These are phyloP conservation scores for Prorops nasuta DNA, from an alignment of 1,140 invertebrate species.

Conservation along the genomic window DNA sequence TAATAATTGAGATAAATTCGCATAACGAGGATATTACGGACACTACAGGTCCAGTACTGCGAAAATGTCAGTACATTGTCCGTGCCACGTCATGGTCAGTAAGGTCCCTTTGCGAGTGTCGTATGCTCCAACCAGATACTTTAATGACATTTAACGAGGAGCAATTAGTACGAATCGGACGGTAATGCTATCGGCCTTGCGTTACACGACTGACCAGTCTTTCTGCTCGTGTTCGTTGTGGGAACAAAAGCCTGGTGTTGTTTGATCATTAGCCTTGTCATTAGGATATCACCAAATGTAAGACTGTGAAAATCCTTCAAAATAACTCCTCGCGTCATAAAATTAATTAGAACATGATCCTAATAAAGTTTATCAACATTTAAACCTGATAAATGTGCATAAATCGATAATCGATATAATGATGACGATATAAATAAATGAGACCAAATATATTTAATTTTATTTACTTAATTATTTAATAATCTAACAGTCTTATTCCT, in stretches of 20 bases:
- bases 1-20: constrained; percentile 15
- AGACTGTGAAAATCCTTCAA: too few relatives aligned
- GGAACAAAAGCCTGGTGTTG: constrained; percentile 27
- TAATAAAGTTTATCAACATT: too few relatives aligned
- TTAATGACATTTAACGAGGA: constrained; percentile 53
- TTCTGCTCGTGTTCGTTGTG: constrained; percentile 11
- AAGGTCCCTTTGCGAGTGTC: constrained; percentile 24
- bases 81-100: constrained; percentile 2
- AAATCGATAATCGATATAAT: too few relatives aligned
- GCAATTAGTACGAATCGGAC: constrained; percentile 48
- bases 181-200: constrained; percentile 41
- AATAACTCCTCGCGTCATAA: too few relatives aligned
- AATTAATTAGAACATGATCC: too few relatives aligned
- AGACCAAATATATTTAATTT: too few relatives aligned
- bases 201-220: constrained; percentile 28
- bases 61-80: not conserved
- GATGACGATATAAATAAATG: too few relatives aligned
- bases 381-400: too few relatives aligned
- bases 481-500: too few relatives aligned
- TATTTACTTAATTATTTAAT: too few relatives aligned
- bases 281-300: too few relatives aligned
- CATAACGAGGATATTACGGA: constrained; percentile 27
- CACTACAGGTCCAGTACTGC: constrained; percentile 16
- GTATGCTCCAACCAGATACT: constrained; percentile 48
- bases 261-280: constrained; percentile 35